Evolutionary conservation across 2,113 vertebrate genomes (phyloP), one percentile per base, ranked within the genome.

Genomic region (Ciconia boyciana): DNA sequence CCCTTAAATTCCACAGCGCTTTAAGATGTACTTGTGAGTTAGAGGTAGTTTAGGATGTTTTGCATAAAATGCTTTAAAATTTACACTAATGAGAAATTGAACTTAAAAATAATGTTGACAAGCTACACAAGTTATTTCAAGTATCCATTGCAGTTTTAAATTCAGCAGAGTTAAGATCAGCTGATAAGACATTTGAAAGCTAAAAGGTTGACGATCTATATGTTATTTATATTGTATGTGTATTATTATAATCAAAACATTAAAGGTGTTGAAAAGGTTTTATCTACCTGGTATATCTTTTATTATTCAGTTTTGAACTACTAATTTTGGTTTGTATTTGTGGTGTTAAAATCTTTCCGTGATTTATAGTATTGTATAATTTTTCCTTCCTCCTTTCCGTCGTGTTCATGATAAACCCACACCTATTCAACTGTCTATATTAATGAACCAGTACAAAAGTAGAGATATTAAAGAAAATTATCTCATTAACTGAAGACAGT

Each of bases 1-100:
- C 95, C 75, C 85, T 97, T 97, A 93, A 98, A 97, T 97, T 97
- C 93, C 91, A 86, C 49, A 64, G 78, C 61, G n/a, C 66, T 97
- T 96, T 94, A 82, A 90, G 89, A 70, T 95, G 29, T 92, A 69
- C 85, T 94, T 96, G 78, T 77, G 76, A 93, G 57, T 90, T 64
- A 83, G n/a, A 77, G 66, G 88, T 97, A 97, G 78, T 95, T 93
- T 90, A 68, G 52, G 54, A 61, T 64, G 18, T 85, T 95, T 93
- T 86, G 43, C 22, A 93, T 86, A 94, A 72, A 91, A 97, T 69
- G 25, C 52, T 64, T 71, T 64, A 79, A 95, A 95, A 97, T 91
- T 80, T 90, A 82, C 48, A 36, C 70, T 62, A 68, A 87, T 90
- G 78, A 94, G 52, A 94, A 90, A 88, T 88, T 64, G 58, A 95